Percentiles rank a stretch among this genome's conserved stretches.
These are phyloP conservation scores for Ptilonorhynchus violaceus DNA, from an alignment of 2,113 vertebrate genomes.

Conservation along the genomic window DNA sequence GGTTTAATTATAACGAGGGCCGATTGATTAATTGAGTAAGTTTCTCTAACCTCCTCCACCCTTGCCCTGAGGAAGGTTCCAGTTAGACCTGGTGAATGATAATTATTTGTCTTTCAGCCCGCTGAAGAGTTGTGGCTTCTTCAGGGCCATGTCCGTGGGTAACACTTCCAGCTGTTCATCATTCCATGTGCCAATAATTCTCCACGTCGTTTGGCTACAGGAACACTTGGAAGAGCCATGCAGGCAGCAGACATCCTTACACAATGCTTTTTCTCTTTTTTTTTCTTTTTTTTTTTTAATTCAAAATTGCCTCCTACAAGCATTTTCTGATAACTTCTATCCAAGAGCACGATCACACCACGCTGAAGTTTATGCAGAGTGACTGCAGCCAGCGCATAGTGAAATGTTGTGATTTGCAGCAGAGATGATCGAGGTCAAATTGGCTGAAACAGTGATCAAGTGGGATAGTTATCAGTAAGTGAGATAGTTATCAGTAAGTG, in stretches of 20 bases:
- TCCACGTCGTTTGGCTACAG: background rate
- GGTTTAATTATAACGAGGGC: conserved; percentile 55
- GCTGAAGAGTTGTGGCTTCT: background rate
- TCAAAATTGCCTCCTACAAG: background rate
- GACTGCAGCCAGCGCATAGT: background rate
- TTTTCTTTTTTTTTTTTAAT: background rate
- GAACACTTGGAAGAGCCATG: background rate
- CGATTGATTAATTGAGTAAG: conserved; percentile 63
- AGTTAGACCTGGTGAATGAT: background rate
- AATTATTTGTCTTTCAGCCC: conserved; percentile 8
- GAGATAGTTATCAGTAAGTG: background rate
- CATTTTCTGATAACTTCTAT: background rate
- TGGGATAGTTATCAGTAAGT: background rate
- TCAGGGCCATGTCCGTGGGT: background rate
- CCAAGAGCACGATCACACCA: rapidly evolving
- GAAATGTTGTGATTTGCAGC: background rate
- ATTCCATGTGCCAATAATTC: background rate
- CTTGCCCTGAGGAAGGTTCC: background rate
- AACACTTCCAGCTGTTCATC: background rate
- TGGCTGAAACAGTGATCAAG: background rate
- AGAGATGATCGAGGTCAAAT: background rate
- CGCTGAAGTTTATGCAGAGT: background rate
- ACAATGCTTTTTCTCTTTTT: rapidly evolving
- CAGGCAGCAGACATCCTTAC: background rate
- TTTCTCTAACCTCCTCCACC: conserved; percentile 7